These are phyloP conservation scores for Apotomis betuletana DNA, from an alignment of 2,888 invertebrate species.

Conservation along the genomic window DNA sequence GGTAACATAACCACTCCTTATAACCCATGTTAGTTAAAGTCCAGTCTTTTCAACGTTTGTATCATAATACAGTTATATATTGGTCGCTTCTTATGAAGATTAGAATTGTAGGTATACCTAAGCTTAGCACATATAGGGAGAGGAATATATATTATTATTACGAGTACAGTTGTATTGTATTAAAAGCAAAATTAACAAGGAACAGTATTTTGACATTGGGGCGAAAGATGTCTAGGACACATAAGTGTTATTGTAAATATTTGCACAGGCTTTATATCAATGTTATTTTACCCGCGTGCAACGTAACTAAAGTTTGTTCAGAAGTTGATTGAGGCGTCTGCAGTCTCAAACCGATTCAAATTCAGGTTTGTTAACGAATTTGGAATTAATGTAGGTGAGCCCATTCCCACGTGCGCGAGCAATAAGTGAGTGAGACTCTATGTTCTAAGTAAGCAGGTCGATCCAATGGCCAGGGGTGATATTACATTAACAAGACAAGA, in stretches of 20 bases:
- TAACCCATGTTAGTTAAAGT: conserved; percentile 44
- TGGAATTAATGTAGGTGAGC: conserved; percentile 36
- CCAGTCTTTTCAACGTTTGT: conserved; percentile 17
- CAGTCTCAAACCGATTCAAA: background rate
- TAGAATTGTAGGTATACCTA: too few relatives aligned
- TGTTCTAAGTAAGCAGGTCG: conserved; percentile 44
- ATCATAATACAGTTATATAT: background rate
- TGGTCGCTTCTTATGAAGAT: too few relatives aligned
- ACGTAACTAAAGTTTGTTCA: background rate
- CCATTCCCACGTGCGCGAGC: conserved; percentile 34
- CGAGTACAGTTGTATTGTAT: too few relatives aligned
- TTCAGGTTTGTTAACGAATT: conserved; percentile 8
- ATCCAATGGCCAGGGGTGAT: conserved; percentile 59
- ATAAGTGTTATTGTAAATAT: too few relatives aligned
- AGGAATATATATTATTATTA: too few relatives aligned
- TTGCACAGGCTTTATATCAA: too few relatives aligned
- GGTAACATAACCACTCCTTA: conserved; percentile 55
- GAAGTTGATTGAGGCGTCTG: background rate
- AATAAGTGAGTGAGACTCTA: conserved; percentile 14
- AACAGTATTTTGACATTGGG: too few relatives aligned
- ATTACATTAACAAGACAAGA: conserved; percentile 61
- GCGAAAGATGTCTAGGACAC: too few relatives aligned
- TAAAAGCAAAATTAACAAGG: too few relatives aligned
- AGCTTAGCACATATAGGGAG: too few relatives aligned
- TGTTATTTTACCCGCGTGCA: too few relatives aligned